A percentile compares a stretch with the other conserved stretches of the same genome.
phyloP scores from a whole-genome alignment of 2,797 vertebrate species.

The Parotocinclus haroldoi region DNA sequence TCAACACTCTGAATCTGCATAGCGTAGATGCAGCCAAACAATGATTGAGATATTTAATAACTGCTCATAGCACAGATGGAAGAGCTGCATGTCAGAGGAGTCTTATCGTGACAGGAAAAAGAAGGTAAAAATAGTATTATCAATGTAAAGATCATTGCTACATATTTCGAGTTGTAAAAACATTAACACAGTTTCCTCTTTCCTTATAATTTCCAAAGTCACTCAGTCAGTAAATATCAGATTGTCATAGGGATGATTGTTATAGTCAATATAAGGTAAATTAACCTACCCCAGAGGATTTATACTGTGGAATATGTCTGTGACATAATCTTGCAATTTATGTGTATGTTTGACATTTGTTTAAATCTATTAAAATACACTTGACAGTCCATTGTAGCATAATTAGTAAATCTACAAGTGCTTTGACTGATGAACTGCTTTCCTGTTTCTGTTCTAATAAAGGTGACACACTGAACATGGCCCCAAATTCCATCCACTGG shows the following conservation, averaged over 20 bases:
- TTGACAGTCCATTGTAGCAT: not conserved
- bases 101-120: not conserved
- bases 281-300: too few species aligned
- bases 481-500: conserved; percentile 77
- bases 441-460: conserved; percentile 4
- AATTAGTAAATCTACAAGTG: not conserved
- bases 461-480: conserved; percentile 57
- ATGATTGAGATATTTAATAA: conserved; percentile 9
- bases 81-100: conserved; percentile 5
- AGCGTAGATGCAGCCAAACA: conserved; percentile 10
- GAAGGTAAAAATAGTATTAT: too few species aligned
- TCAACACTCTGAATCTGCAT: conserved; percentile 26
- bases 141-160: too few species aligned
- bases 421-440: not conserved
- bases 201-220: too few species aligned
- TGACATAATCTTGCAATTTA: not conserved
- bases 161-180: too few species aligned
- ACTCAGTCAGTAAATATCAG: too few species aligned
- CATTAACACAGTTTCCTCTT: too few species aligned
- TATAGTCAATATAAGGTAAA: too few species aligned
- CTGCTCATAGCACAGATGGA: conserved; percentile 21
- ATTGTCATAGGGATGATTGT: too few species aligned
- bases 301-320: too few species aligned
- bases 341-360: too few species aligned
- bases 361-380: too few species aligned